Conservation (phyloP, 2,113 vertebrate genomes). For the Phainopepla nitens region DNA sequence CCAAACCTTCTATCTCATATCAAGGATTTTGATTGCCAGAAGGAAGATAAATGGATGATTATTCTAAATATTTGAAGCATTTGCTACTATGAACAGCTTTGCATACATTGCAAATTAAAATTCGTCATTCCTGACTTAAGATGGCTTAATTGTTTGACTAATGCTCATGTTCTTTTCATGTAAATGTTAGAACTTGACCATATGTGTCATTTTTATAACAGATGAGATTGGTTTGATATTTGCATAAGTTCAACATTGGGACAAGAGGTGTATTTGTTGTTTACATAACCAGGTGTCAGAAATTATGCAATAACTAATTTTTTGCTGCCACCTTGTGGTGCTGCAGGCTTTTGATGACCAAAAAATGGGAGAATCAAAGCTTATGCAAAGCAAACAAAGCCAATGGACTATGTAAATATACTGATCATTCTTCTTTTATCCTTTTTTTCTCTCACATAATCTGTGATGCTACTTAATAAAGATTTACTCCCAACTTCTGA, state of each 20-base stretch:
- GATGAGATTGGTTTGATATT: neutral
- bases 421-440: neutral
- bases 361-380: neutral
- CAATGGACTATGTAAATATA: neutral
- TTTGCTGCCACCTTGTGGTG: slow-evolving; percentile 73
- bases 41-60: neutral
- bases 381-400: neutral
- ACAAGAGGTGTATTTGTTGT: neutral
- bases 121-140: neutral
- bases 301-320: slow-evolving; percentile 52
- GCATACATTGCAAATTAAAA: neutral
- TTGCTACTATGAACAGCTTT: neutral
- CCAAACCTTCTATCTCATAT: neutral
- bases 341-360: neutral
- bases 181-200: neutral
- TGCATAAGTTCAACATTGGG: neutral
- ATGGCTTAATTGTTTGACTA: neutral
- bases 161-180: neutral
- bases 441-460: neutral
- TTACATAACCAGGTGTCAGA: neutral
- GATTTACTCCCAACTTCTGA: neutral
- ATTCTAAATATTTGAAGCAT: neutral
- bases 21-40: neutral
- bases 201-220: neutral
- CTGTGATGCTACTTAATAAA: neutral